A percentile compares a stretch with the other conserved stretches of the same genome.
These are phyloP conservation scores for Odocoileus virginianus DNA, from an alignment of 2,113 vertebrate species.

Conservation along the genomic window DNA sequence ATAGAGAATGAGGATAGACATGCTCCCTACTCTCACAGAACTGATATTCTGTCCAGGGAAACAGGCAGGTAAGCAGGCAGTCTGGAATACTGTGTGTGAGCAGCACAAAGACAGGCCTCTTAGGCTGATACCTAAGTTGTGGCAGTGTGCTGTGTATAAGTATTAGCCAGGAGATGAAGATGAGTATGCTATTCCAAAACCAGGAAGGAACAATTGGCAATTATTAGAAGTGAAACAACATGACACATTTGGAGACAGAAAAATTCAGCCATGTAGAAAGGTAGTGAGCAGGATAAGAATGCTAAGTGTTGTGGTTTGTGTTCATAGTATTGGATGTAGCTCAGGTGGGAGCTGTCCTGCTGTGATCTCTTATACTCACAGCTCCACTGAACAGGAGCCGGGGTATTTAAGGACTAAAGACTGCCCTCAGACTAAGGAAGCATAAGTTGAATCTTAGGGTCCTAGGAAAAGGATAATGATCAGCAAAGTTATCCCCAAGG, in stretches of 20 bases:
- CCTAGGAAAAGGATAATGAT: not conserved
- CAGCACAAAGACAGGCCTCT: not conserved
- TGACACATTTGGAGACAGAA: not conserved
- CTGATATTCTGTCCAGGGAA: not conserved
- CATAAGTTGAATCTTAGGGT: not conserved
- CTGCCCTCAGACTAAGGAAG: not conserved
- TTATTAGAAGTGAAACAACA: not conserved
- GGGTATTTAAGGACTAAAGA: not conserved
- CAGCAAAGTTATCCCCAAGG: not conserved
- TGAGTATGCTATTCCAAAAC: not conserved
- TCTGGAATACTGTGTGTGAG: not conserved
- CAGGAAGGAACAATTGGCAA: not conserved
- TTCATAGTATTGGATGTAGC: not conserved
- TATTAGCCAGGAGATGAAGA: not conserved
- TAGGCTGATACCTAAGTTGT: not conserved
- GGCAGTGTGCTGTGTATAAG: not conserved
- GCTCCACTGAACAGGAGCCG: not conserved
- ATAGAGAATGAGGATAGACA: not conserved
- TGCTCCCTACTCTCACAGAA: not conserved
- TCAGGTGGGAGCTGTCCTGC: not conserved
- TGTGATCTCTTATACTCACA: not conserved
- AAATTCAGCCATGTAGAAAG: not conserved
- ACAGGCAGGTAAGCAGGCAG: not conserved
- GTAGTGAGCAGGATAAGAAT: not conserved
- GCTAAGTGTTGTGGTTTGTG: not conserved